A percentile compares a stretch with the other conserved stretches of the same genome.
Conservation (phyloP, 2,797 vertebrate genomes). For the Manis pentadactyla region DNA sequence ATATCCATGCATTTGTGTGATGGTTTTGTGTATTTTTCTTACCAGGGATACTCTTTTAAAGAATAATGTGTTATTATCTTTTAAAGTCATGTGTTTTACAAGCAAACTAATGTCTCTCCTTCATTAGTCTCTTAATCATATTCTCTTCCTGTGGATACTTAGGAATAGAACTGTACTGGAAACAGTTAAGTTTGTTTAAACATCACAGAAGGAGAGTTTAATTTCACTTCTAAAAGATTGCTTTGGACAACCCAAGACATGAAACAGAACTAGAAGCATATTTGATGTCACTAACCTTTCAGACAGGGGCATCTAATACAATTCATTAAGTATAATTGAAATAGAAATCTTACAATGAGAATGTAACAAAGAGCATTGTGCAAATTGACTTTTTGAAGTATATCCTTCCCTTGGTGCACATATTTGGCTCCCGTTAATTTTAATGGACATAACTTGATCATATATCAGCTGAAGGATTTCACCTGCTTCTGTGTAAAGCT, state of each 20-base stretch:
- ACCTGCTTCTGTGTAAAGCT: slow-evolving; percentile 63
- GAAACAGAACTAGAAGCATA: slow-evolving; percentile 64
- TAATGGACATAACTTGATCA: slow-evolving; percentile 81
- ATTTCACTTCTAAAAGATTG: slow-evolving; percentile 72
- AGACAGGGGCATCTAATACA: slow-evolving; percentile 43
- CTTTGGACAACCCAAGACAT: not conserved
- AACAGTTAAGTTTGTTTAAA: slow-evolving; percentile 66
- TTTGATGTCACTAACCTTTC: slow-evolving; percentile 73
- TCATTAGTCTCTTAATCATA: slow-evolving; percentile 43
- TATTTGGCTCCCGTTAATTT: slow-evolving; percentile 84
- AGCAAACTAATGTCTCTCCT: not conserved
- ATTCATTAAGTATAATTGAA: slow-evolving; percentile 82
- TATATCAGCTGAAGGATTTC: slow-evolving; percentile 79
- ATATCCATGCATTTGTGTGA: not conserved
- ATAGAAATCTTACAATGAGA: slow-evolving; percentile 78
- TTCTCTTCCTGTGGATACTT: slow-evolving; percentile 2
- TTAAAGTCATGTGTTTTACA: slow-evolving; percentile 40
- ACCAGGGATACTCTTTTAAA: slow-evolving; percentile 40
- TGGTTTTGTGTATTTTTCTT: slow-evolving; percentile 6
- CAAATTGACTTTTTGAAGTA: slow-evolving; percentile 80
- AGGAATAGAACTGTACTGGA: slow-evolving; percentile 60
- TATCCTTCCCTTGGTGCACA: slow-evolving; percentile 77
- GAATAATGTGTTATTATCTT: not conserved
- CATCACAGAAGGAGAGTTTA: slow-evolving; percentile 56
- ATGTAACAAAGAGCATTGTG: slow-evolving; percentile 73